Evolutionary conservation across 1,140 invertebrate species (phyloP).

Genomic region (Drosophila parvula): DNA sequence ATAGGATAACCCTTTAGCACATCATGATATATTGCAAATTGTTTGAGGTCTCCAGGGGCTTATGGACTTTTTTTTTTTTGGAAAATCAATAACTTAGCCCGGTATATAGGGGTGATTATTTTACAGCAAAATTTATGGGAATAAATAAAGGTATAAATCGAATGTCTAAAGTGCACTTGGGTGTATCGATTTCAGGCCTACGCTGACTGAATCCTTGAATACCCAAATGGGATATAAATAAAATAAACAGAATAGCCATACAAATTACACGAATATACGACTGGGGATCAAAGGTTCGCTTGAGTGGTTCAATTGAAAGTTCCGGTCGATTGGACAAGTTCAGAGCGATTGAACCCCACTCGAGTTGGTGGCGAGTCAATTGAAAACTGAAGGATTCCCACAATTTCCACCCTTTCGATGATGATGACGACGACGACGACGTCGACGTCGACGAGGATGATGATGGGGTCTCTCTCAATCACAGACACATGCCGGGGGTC

Average conservation of each 20-base stretch:
- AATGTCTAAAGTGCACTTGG: constrained; percentile 24
- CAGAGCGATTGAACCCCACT: constrained; percentile 48
- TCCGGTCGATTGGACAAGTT: constrained; percentile 54
- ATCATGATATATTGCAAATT: not conserved
- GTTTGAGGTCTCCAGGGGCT: not conserved
- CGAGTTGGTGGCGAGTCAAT: constrained; percentile 44
- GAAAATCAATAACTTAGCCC: constrained; percentile 4
- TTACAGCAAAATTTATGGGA: constrained; percentile 7
- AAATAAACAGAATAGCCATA: constrained; percentile 39
- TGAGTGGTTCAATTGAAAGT: constrained; percentile 50
- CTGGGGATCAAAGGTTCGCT: constrained; percentile 46
- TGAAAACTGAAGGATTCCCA: constrained; percentile 41
- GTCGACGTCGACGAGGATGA: not conserved
- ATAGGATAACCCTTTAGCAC: not conserved
- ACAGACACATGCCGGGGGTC: constrained; percentile 33
- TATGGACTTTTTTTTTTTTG: not conserved
- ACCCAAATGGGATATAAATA: constrained; percentile 38
- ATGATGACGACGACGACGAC: not conserved
- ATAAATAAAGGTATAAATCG: constrained; percentile 1
- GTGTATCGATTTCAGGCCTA: constrained; percentile 31
- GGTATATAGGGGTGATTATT: constrained; percentile 2
- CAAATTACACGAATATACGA: constrained; percentile 16
- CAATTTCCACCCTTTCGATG: constrained; percentile 27
- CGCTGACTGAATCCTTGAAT: constrained; percentile 31
- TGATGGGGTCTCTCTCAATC: constrained; percentile 27